Base-by-base conservation (phyloP, 1,140 invertebrate genomes). In the Saccostrea glomerata region DNA sequence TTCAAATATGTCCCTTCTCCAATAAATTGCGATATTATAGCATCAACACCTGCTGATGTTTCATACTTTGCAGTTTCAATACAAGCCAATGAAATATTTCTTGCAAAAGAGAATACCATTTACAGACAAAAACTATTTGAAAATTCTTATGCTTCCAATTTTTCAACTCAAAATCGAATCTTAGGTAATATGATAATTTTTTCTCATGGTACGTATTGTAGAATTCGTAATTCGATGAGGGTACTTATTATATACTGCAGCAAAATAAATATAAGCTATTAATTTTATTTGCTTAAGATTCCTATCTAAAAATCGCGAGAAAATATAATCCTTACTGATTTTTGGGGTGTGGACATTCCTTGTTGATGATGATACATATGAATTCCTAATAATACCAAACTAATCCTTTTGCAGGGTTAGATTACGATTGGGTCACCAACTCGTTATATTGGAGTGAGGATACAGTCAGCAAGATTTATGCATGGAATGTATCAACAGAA, bases 31-130 rank as follows among this genome's bases (percentile, higher is more conserved):
- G 25, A 77, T 17, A 13, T 77, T 15, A 77, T 77, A 15, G 70
- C 70, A 1, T 30, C 70, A 12, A 77, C 70, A 7, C 25, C 70
- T 30, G 70, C 23, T 15, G 30, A 77, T 77, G 70, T 77, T 15
- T 77, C 70, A 15, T 77, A 77, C 70, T 77, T 77, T 36, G 25
- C 70, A 2, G 15, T 36, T 30, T 23, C 70, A 30, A 77, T 77
- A 25, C 70, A 77, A 23, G 0, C 70, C 23, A 77, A 30, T 36
- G 25, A 77, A 77, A 36, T 77, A 77, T 77, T 30, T 36, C 25
- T 30, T 36, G 70, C 70, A 30, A 77, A 77, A 77, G 70, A 77
- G 11, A 25, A 77, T 12, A 77, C 25, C 70, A 77, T 77, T 77
- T 77, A 30, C 70, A 77, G 70, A 30, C 70, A 77, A 36, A 4